Evolutionary conservation across 2,797 vertebrate genomes (phyloP), one percentile per base, ranked within the genome.

Genomic region (Aldrovandia affinis): DNA sequence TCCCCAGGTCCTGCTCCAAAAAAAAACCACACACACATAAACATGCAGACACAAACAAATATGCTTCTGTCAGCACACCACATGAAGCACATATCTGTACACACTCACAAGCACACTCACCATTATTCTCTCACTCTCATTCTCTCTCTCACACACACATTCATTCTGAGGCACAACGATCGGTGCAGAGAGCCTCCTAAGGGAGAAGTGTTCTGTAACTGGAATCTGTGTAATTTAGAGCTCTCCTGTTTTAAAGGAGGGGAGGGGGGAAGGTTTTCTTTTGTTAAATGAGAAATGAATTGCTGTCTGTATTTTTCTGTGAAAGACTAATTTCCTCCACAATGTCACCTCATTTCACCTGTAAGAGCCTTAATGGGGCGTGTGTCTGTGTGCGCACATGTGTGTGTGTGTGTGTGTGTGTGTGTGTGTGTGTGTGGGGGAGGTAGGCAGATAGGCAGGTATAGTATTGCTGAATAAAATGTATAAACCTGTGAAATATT

Each of bases 1-100:
- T 90, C 25, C 95, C 92, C 89, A 95, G 89, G 87, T 94, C 95
- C 96, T 97, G 92, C 84, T 55, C 59, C 59, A 65, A 33, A 10
- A 50, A 25, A 30, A 20, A 70, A 25, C n/a, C 25, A 18, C 30
- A 63, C 61, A 63, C 25, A 28, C 25, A 65, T 8, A 65, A 0
- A 28, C 61, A 65, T 8, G 8, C 61, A 86, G 22, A 55, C 3
- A 52, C 42, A 68, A 52, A 7, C 50, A 52, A 14, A 14, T 52
- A 8, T 1, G 55, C 3, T 57, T 4, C 50, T 12, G 50, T 52
- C 50, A 52, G 50, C 50, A 4, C 50, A 52, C 50, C 50, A 52
- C n/a, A n/a, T n/a, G n/a, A n/a, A n/a, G n/a, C n/a, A n/a, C n/a
- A n/a, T n/a, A n/a, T n/a, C n/a, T n/a, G 12, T 12, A 50, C 47